phyloP scores from a whole-genome alignment of 2,888 invertebrate species.

The Eupsilia transversa region DNA sequence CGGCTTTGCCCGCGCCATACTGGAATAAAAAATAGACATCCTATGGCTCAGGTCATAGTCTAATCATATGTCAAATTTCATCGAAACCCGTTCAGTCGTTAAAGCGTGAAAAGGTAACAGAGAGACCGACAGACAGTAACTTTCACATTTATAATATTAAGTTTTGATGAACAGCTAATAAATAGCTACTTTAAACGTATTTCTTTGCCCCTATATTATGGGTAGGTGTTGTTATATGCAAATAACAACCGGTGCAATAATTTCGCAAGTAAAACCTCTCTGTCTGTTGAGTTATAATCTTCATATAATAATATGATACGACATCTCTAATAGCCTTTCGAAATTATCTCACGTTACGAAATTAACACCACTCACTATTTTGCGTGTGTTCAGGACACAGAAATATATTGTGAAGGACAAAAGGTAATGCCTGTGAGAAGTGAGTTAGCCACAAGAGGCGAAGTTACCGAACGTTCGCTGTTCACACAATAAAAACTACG shows the following conservation, averaged over 20 bases:
- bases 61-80: not conserved
- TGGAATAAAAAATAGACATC: not conserved
- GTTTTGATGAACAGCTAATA: not conserved
- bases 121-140: not conserved
- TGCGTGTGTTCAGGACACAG: not conserved
- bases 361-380: not conserved
- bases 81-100: not conserved
- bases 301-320: not conserved
- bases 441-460: constrained; percentile 46
- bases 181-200: not conserved
- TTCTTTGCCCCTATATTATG: not conserved
- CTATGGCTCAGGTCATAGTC: not conserved
- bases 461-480: constrained; percentile 55
- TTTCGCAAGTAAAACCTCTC: not conserved
- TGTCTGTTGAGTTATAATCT: not conserved
- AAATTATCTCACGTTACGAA: not conserved
- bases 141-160: not conserved
- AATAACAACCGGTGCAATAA: not conserved
- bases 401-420: not conserved
- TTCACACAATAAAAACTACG: constrained; percentile 62
- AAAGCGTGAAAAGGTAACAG: not conserved
- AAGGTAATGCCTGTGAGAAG: constrained; percentile 24
- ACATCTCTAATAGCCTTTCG: not conserved
- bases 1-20: not conserved
- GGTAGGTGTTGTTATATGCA: not conserved